Base-by-base conservation (phyloP, 2,888 invertebrate species). In the Drosophila rubida region DNA sequence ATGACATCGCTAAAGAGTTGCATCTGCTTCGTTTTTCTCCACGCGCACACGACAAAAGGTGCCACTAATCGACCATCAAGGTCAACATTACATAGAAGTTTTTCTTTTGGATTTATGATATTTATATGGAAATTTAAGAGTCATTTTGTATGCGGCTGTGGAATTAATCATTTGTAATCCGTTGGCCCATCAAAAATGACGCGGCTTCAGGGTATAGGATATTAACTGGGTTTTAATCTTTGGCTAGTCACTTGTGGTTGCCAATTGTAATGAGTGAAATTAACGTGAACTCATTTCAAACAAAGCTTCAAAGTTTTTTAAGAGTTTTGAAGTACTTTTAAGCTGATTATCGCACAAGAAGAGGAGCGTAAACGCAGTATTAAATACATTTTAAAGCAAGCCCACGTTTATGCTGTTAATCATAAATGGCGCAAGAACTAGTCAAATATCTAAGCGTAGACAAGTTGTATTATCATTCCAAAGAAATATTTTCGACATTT, bases 1-100 rank as follows among this genome's bases (percentile, higher is more conserved):
- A 84, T 87, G 78, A 54, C 54, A 42, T 9, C 14, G 58, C 55
- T 37, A 51, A 69, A 67, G 69, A 68, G 65, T 78, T 86, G 67
- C 63, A 63, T 62, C 81, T 78, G 70, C 22, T 30, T 37, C 50
- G 35, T 54, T 44, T 49, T 42, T 23, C 55, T 25, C 30, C n/a
- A 19, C 48, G 4, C 6, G 13, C 2, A n/a, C 30, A 30, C 14
- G 8, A 16, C 2, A 13, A 42, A 39, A 42, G 41, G 37, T 44
- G 42, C 13, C 50, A 46, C 67, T 73, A 67, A 74, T 67, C 54
- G 74, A 39, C 32, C 22, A 22, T 32, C 19, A 58, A 32, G 27
- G 50, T 53, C 25, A 39, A 13, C 37, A 44, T 37, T 44, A 54
- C 37, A 53, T 45, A 19, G 27, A 16, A 37, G 32, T 60, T 45